These are phyloP conservation scores for Pteronotus mesoamericanus DNA, from an alignment of 2,797 vertebrate genomes.

Conservation along the genomic window DNA sequence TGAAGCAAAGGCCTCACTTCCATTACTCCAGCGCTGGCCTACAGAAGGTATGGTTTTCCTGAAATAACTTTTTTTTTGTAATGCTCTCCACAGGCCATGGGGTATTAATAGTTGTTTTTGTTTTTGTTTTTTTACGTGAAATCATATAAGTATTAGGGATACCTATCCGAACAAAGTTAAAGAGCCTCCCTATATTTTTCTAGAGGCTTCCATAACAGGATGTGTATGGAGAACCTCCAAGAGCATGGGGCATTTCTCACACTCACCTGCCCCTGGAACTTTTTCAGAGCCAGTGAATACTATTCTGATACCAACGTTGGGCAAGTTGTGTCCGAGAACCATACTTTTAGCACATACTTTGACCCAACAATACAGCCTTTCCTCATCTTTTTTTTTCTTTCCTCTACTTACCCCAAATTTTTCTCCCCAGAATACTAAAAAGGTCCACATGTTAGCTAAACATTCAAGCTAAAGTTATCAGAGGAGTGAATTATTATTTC, in stretches of 20 bases:
- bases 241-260: neutral
- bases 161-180: neutral
- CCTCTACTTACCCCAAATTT: neutral
- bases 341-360: neutral
- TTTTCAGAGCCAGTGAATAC: neutral
- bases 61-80: neutral
- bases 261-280: neutral
- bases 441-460: neutral
- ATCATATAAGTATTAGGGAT: neutral
- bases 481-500: neutral
- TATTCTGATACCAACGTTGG: neutral
- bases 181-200: neutral
- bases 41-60: neutral
- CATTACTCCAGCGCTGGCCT: neutral
- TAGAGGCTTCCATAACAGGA: neutral
- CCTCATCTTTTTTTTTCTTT: neutral
- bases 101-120: neutral
- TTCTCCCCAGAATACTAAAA: neutral
- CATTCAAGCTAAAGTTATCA: neutral
- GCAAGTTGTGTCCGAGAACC: fast-evolving
- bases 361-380: neutral
- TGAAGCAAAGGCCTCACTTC: neutral
- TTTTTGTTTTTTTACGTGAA: neutral
- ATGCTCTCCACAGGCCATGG: neutral
- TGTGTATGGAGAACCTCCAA: neutral